Conservation (phyloP, 1,140 invertebrate species). For the Yoshiicerus persimilis region DNA sequence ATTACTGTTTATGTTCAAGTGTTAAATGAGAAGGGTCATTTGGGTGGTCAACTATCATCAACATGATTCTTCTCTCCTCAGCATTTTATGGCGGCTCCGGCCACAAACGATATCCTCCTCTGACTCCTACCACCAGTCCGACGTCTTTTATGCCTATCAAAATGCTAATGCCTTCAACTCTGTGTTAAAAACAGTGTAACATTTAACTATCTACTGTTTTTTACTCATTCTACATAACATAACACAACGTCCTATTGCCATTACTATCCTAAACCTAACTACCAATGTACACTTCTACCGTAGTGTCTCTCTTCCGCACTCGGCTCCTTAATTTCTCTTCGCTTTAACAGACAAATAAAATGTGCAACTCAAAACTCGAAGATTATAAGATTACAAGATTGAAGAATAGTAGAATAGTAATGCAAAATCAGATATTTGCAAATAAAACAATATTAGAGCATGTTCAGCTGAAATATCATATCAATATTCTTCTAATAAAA, state of each 20-base stretch:
- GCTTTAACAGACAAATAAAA: too few relatives aligned
- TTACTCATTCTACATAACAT: constrained; percentile 11
- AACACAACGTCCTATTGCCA: background rate
- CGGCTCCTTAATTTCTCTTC: too few relatives aligned
- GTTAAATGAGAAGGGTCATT: constrained; percentile 48
- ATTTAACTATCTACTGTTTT: constrained; percentile 28
- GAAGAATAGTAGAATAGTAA: too few relatives aligned
- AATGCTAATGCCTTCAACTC: constrained; percentile 39
- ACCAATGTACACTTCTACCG: background rate
- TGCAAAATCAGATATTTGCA: too few relatives aligned
- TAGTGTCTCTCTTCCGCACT: background rate
- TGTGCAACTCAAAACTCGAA: too few relatives aligned
- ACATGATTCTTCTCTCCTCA: constrained; percentile 42
- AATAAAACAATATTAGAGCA: too few relatives aligned
- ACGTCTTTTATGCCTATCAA: constrained; percentile 42
- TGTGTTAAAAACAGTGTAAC: constrained; percentile 45
- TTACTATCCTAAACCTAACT: background rate
- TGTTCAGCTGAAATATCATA: too few relatives aligned
- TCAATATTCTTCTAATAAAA: too few relatives aligned
- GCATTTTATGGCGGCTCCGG: constrained; percentile 35
- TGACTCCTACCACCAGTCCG: background rate
- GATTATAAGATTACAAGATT: too few relatives aligned
- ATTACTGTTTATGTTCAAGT: constrained; percentile 48
- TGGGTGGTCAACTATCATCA: constrained; percentile 48
- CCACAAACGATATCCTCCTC: constrained; percentile 23